Evolutionary conservation across 2,888 invertebrate species (phyloP).

Genomic region (Melanophora roralis): DNA sequence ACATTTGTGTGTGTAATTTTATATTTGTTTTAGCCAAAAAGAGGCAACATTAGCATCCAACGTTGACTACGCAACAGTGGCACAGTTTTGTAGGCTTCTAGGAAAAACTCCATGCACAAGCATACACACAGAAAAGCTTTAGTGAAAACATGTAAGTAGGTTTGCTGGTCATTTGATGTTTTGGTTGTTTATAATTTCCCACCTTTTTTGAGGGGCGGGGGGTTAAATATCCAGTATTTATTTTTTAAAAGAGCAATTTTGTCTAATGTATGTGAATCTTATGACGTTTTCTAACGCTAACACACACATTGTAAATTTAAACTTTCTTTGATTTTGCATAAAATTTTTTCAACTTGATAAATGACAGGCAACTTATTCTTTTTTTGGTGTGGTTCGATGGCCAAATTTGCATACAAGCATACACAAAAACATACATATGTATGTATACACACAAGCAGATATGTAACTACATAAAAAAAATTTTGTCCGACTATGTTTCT

Average conservation of each 20-base stretch:
- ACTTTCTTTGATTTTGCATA: constrained; percentile 41
- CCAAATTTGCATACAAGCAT: not conserved
- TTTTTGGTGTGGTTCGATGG: constrained; percentile 19
- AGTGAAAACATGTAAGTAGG: constrained; percentile 27
- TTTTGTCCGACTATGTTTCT: too few relatives aligned
- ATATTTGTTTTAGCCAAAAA: constrained; percentile 12
- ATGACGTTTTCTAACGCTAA: not conserved
- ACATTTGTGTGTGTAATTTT: constrained; percentile 46
- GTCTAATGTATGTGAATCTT: constrained; percentile 47
- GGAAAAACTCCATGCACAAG: constrained; percentile 31
- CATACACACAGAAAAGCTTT: not conserved
- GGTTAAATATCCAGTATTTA: constrained; percentile 25
- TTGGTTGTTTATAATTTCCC: not conserved
- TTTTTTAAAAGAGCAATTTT: constrained; percentile 26
- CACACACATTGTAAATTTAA: not conserved
- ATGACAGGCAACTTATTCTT: not conserved
- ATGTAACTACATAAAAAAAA: too few relatives aligned
- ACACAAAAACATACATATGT: not conserved
- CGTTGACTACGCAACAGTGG: not conserved
- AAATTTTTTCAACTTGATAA: constrained; percentile 20
- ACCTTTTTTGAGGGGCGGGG: not conserved
- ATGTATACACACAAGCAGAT: too few relatives aligned
- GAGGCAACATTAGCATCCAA: not conserved
- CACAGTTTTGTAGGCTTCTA: constrained; percentile 49
- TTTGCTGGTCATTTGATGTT: constrained; percentile 31